Conservation (phyloP, 2,888 invertebrate species). For the Aphrophora alni region DNA sequence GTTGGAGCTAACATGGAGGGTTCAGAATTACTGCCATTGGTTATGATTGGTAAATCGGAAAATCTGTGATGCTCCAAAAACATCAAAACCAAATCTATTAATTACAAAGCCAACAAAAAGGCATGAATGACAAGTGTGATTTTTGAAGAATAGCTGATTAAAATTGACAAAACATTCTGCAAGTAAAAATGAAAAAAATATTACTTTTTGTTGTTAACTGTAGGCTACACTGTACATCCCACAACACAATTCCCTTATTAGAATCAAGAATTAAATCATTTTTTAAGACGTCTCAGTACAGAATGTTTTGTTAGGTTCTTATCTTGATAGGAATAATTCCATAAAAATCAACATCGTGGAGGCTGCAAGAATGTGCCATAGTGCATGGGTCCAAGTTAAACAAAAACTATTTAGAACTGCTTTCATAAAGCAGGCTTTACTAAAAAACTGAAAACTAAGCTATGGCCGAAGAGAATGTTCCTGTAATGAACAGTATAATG, state of each 20-base stretch:
- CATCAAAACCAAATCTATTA: slow-evolving; percentile 18
- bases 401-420: neutral
- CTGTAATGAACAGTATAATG: too few relatives aligned
- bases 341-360: too few relatives aligned
- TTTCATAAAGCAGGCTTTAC: neutral
- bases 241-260: too few relatives aligned
- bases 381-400: neutral
- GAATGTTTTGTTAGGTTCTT: too few relatives aligned
- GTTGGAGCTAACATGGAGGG: slow-evolving; percentile 28
- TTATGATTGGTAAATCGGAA: slow-evolving; percentile 28
- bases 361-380: too few relatives aligned
- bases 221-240: too few relatives aligned
- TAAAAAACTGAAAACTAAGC: neutral
- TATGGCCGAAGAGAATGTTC: too few relatives aligned
- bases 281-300: too few relatives aligned
- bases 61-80: slow-evolving; percentile 31
- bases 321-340: too few relatives aligned
- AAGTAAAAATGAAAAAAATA: neutral
- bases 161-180: neutral
- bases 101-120: neutral
- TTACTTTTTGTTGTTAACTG: neutral
- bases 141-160: neutral
- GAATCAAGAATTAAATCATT: too few relatives aligned
- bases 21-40: slow-evolving; percentile 12
- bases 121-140: neutral